Base-by-base conservation (phyloP, 1,140 invertebrate genomes). In the Globodera rostochiensis region DNA sequence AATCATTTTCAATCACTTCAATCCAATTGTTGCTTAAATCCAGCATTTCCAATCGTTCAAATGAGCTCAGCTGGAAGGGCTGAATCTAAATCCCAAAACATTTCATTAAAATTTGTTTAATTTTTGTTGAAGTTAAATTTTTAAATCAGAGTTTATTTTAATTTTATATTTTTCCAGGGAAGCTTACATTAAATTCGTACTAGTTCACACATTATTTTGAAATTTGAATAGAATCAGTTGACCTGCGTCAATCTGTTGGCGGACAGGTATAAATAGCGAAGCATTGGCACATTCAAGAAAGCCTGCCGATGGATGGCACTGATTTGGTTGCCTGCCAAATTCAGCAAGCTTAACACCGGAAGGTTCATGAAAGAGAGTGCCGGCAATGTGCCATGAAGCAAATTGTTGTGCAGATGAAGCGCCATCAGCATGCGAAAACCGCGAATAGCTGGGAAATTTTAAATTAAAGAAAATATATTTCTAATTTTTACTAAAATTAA, bases 41-140 rank as follows among this genome's bases (percentile, higher is more conserved):
- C 46, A 89, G 64, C 88, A 89, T 89, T 69, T 90, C 89, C 7
- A 89, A 57, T 79, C 86, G 82, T 53, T 90, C 89, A 67, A 90
- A 89, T 11, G 86, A 82, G 36, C 76, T 75, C 53, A 82, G 73
- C 21, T 80, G 77, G 19, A 77, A 80, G 36, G 79, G 73, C 49
- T 45, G 74, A 9, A 80, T 71, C 73, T 80, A 9, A 73, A n/a
- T 53, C 0, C n/a, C n/a, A 74, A 74, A 25, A 74, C 7, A 75
- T 15, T 66, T 45, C 6, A 15, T 75, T 4, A 4, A 6, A 70
- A 60, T 11, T 9, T 50, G 19, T 21, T 19, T 49, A 36, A 8
- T 45, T 53, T 53, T 21, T 83, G 76, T 83, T 67, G 21, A 84
- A 69, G 9, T 36, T 36, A 1, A 36, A 36, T 36, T 3, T 36